Base-by-base conservation (phyloP, 1,140 invertebrate species). In the Hycleus cichorii region DNA sequence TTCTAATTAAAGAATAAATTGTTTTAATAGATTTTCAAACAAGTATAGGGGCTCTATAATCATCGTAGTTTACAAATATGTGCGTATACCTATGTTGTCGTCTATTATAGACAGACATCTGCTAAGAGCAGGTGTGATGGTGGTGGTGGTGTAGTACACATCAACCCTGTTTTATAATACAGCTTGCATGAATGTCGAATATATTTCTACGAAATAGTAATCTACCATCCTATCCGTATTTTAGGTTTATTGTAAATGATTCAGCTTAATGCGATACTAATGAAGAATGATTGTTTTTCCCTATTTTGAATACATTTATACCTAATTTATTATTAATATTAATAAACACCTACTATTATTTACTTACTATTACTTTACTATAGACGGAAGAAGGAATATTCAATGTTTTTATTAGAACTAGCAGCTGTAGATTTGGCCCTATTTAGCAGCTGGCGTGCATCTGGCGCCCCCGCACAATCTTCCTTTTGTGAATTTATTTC, bases 81-180 rank as follows among this genome's bases (percentile, higher is more conserved):
- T 18, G 18, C 18, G 32, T 7, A 32, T 32, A 32, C 32, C 32
- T 32, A 32, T 2, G 32, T 32, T 32, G 18, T 26, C 47, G 47
- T 5, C 47, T 18, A 48, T 32, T 25, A 49, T 32, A 32, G 4
- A 7, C 32, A 7, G 32, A 48, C 47, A 58, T 58, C 56, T 58
- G 56, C 56, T 49, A 25, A 32, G 25, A 58, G 56, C 56, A 58
- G 56, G 48, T 58, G 56, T 58, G 56, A 48, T 45, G n/a, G 51
- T 32, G 18, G 18, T 18, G 18, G 18, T 18, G 18, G 32, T 32
- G 32, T 32, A 32, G 2, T 32, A 32, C 39, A 53, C 56, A 43
- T 49, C 48, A 49, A 42, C 48, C 56, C 48, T 42, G 47, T 49
- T 25, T 32, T 32, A 32, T 3, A 32, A 32, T 18, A 18, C 32